phyloP scores from a whole-genome alignment of 2,113 vertebrate species.

The Periophthalmus modestus region DNA sequence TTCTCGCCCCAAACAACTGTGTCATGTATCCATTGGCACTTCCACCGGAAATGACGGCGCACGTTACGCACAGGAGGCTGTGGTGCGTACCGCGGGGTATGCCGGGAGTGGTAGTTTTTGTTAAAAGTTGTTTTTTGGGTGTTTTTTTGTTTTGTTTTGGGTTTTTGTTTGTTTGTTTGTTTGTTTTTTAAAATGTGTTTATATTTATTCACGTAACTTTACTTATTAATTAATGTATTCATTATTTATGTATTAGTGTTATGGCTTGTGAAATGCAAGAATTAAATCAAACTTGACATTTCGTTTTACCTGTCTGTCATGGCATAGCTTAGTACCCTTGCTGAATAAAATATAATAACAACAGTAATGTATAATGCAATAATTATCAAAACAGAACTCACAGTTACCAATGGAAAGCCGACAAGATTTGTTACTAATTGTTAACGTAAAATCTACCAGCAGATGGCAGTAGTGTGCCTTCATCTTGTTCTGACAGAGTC shows the following conservation, averaged over 20 bases:
- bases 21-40: constrained; percentile 74
- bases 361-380: no score
- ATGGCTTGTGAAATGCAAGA: no score
- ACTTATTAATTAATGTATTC: no score
- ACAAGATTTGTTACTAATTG: no score
- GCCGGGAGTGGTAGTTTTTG: constrained; percentile 68
- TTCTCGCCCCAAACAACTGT: constrained; percentile 69
- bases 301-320: not conserved
- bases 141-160: not conserved
- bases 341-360: not conserved
- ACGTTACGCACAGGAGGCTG: constrained; percentile 42
- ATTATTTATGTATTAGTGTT: no score
- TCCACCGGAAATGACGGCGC: constrained; percentile 64
- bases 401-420: no score
- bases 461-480: no score
- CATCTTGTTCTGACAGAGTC: no score
- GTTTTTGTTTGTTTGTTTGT: not conserved
- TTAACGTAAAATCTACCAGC: no score
- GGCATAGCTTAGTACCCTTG: not conserved
- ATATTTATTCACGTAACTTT: no score
- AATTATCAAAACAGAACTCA: no score
- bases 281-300: not conserved
- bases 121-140: not conserved
- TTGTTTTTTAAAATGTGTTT: not conserved
- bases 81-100: not conserved